Base-by-base conservation (phyloP, 2,113 vertebrate genomes). In the Dicentrarchus labrax region DNA sequence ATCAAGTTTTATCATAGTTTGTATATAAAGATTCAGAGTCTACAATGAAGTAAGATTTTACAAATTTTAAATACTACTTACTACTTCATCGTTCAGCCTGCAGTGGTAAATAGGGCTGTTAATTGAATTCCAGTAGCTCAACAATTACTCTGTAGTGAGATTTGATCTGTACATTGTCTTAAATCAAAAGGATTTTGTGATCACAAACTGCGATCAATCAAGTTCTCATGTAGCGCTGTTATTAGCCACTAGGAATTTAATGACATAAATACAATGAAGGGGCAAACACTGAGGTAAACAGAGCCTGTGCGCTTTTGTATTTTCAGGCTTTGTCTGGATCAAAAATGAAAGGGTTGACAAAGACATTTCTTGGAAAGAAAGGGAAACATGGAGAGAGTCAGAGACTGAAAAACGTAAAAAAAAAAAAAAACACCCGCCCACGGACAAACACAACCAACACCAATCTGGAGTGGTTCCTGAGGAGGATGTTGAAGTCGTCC, bases 401-500 rank as follows among this genome's bases (percentile, higher is more conserved):
- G 16, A 80, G 10, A 72, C 22, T 45, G 54, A 62, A 57, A 57
- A 61, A 69, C 0, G 2, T 54, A 80, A 82, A 86, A 45, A n/a
- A n/a, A n/a, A n/a, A n/a, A n/a, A n/a, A n/a, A 82, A 22, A 68
- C 56, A 51, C 45, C 39, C 45, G 16, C 71, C n/a, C 72, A 47
- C 48, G n/a, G 38, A 77, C 22, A 72, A 80, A 80, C 82, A 75
- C 80, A 47, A 61, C 45, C 51, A 69, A 62, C 70, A 12, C 51
- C 22, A 39, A 30, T 68, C 24, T 69, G 43, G 71, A 87, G 83
- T 70, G 78, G 45, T 22, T 50, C 53, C 30, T 45, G 61, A 68
- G 78, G 76, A 64, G 78, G 82, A 59, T 83, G 76, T 83, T 81
- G 64, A 84, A 13, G 61, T 17, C n/a, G 19, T 82, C 57, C 10